Conservation (phyloP, 37 sponge, comb jelly and placozoan species). For the Hexactinellida sp. region DNA sequence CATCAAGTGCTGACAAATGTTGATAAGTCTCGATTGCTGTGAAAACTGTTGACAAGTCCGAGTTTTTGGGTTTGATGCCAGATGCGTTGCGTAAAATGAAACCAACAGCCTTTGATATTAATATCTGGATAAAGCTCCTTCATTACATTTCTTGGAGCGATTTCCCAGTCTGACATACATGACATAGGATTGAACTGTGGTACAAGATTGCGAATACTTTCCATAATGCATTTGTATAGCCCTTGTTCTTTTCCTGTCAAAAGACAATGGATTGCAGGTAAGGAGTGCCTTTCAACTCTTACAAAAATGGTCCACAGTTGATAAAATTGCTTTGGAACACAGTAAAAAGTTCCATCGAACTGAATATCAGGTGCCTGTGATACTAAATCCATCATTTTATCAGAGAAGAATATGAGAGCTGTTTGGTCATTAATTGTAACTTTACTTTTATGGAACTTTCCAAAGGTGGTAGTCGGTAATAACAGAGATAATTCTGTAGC, state of each 20-base stretch:
- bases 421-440: neutral
- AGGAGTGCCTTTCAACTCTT: neutral
- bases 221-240: neutral
- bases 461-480: neutral
- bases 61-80: neutral
- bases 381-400: neutral
- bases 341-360: neutral
- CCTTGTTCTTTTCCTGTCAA: neutral
- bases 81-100: neutral
- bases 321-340: neutral
- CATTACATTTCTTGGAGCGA: neutral
- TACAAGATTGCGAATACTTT: neutral
- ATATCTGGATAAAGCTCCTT: neutral
- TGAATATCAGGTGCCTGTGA: neutral
- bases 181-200: neutral
- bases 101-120: neutral
- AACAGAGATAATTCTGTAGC: neutral
- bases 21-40: neutral
- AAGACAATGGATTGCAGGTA: neutral
- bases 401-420: neutral
- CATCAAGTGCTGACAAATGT: neutral
- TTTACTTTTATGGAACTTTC: neutral
- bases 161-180: neutral
- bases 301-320: constrained; percentile 8
- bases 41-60: neutral